Base-by-base conservation (phyloP, 2,888 invertebrate species). In the Phortica magna region DNA sequence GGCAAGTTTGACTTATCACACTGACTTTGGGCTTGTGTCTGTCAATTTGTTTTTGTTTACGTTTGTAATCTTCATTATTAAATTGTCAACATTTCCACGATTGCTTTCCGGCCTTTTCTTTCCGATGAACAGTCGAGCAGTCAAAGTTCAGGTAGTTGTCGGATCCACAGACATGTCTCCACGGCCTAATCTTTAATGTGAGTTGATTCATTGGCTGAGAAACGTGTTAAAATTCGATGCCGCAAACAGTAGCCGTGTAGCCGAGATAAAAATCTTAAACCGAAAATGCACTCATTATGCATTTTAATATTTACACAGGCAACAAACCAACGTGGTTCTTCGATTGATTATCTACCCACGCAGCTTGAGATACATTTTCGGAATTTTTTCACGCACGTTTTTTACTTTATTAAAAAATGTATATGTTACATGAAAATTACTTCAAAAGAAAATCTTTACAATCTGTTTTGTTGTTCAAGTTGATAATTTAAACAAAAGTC, bases 331-430 rank as follows among this genome's bases (percentile, higher is more conserved):
- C 48, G 48, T 48, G 48, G 48, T 22, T 61, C 22, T 61, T 5
- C 31, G 12, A 17, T 17, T 55, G 55, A 12, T 7, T 31, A 7
- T 61, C 17, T 61, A 12, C 61, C 61, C 19, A 19, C 22, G 17
- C 67, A 71, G 53, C 17, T 42, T n/a, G 22, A 73, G 39, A 64
- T 59, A 43, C 7, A 57, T 59, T 57, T 59, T 22, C 79, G 74
- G 73, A 72, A 88, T 88, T 85, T 84, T 85, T 79, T 88, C 85
- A 85, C 89, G 85, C 88, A 85, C 82, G 67, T 48, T 72, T 57
- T 43, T 48, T 48, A 17, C 10, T 19, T 70, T 70, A 10, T 17
- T 22, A 22, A 12, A 22, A 10, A 14, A 74, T 75, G 78, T 75
- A 80, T 80, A 84, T 82, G 76, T 82, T 19, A 17, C 19, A 59